phyloP scores from a whole-genome alignment of 2,888 invertebrate species.

The Dolichopus griseipennis region DNA sequence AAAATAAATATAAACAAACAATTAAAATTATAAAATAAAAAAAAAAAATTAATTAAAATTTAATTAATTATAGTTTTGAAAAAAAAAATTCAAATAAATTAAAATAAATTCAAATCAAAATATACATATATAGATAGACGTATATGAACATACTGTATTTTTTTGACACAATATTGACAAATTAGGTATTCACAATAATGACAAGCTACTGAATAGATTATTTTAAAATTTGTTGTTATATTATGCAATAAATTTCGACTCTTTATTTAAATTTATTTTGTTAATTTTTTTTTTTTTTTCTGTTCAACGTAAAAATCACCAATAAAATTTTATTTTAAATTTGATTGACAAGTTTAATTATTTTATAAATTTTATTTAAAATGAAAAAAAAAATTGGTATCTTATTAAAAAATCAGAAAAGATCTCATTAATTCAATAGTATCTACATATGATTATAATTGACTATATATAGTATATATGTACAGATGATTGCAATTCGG shows the following conservation, averaged over 20 bases:
- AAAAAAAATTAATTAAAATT: too few relatives aligned
- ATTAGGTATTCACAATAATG: not conserved
- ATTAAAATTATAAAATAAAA: too few relatives aligned
- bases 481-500: too few relatives aligned
- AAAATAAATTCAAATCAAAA: too few relatives aligned
- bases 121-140: too few relatives aligned
- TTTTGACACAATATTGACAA: not conserved
- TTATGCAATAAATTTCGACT: not conserved
- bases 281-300: not conserved
- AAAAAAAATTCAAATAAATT: too few relatives aligned
- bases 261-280: not conserved
- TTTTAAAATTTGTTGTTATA: not conserved
- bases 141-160: too few relatives aligned
- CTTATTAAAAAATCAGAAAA: not conserved
- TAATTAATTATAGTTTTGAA: too few relatives aligned
- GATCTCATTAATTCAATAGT: not conserved
- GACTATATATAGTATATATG: too few relatives aligned
- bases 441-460: too few relatives aligned
- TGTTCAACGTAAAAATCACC: not conserved
- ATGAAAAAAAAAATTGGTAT: too few relatives aligned
- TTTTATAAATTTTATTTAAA: not conserved
- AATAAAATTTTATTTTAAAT: not conserved
- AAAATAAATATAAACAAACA: too few relatives aligned
- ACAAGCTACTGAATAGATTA: constrained; percentile 3
- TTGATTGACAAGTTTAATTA: not conserved